These are phyloP conservation scores for Eonycteris spelaea DNA, from an alignment of 2,113 vertebrate genomes.

Conservation along the genomic window DNA sequence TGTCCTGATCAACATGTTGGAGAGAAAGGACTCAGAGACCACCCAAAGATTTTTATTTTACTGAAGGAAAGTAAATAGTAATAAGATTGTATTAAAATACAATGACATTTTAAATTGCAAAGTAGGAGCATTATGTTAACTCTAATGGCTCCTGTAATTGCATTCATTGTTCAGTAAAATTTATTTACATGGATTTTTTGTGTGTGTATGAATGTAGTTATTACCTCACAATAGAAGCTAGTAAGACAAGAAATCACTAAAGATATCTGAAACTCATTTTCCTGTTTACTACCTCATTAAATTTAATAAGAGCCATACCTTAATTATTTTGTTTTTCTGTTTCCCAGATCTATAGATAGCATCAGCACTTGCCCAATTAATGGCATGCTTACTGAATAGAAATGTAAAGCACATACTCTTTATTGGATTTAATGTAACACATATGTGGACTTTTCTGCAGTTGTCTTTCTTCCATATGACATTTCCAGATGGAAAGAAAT, in stretches of 20 bases:
- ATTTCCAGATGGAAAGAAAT: background rate
- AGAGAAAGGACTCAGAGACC: background rate
- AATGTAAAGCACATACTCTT: background rate
- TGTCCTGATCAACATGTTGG: background rate
- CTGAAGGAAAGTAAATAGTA: constrained; percentile 12
- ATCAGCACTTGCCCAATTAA: background rate
- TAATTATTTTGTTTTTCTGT: constrained; percentile 27
- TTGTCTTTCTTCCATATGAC: background rate
- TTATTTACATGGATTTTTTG: constrained; percentile 46
- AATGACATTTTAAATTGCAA: background rate
- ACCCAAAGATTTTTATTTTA: constrained; percentile 27
- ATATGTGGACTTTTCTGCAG: background rate
- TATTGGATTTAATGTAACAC: background rate
- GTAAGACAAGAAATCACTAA: constrained; percentile 47
- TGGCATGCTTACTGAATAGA: background rate
- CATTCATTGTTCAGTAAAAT: constrained; percentile 28
- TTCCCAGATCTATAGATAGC: background rate
- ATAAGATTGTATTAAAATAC: constrained; percentile 31
- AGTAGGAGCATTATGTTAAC: background rate
- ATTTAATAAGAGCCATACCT: background rate
- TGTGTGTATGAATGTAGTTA: background rate
- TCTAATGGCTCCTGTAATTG: constrained; percentile 29
- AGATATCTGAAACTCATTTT: constrained; percentile 28
- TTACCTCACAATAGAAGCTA: constrained; percentile 4
- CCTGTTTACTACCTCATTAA: constrained; percentile 22